Percentiles rank a stretch among this genome's conserved stretches.
These are phyloP conservation scores for Phyllotreta cruciferae DNA, from an alignment of 2,888 invertebrate genomes.

Conservation along the genomic window DNA sequence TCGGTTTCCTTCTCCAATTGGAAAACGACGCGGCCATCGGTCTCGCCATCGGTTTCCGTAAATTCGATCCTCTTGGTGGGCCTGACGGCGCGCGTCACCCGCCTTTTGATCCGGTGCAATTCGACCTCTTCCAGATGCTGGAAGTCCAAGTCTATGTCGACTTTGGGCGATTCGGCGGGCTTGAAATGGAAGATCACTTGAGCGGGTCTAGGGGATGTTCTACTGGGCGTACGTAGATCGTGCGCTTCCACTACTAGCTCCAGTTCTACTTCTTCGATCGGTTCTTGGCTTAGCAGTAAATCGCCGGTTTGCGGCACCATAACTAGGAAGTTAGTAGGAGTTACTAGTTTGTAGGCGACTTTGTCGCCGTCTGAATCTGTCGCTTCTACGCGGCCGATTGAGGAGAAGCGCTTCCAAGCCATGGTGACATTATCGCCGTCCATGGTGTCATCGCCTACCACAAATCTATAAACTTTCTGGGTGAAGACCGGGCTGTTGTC, in stretches of 20 bases:
- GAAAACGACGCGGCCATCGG: conserved; percentile 87
- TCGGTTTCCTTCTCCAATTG: conserved; percentile 91
- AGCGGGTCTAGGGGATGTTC: conserved; percentile 73
- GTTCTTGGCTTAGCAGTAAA: conserved; percentile 82
- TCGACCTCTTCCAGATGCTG: conserved; percentile 61
- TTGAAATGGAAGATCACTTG: conserved; percentile 80
- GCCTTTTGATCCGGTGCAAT: conserved; percentile 74
- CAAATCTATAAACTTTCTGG: conserved; percentile 78
- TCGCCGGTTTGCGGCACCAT: conserved; percentile 90
- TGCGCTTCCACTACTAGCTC: conserved; percentile 83
- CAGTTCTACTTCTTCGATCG: conserved; percentile 65
- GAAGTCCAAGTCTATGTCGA: conserved; percentile 66
- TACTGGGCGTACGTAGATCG: conserved; percentile 78
- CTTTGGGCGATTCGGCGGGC: conserved; percentile 63
- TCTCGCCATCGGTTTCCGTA: conserved; percentile 88
- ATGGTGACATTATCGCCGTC: conserved; percentile 68
- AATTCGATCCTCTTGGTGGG: conserved; percentile 94
- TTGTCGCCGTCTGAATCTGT: conserved; percentile 91
- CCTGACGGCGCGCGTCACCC: conserved; percentile 88
- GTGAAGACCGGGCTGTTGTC: conserved; percentile 90
- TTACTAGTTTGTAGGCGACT: conserved; percentile 83
- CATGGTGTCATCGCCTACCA: conserved; percentile 69
- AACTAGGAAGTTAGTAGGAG: conserved; percentile 82
- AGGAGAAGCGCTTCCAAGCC: conserved; percentile 79
- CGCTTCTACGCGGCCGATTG: conserved; percentile 85